These are phyloP conservation scores for Paragorgia papillata DNA, from an alignment of 92 coral and sea anemone genomes.

Conservation along the genomic window DNA sequence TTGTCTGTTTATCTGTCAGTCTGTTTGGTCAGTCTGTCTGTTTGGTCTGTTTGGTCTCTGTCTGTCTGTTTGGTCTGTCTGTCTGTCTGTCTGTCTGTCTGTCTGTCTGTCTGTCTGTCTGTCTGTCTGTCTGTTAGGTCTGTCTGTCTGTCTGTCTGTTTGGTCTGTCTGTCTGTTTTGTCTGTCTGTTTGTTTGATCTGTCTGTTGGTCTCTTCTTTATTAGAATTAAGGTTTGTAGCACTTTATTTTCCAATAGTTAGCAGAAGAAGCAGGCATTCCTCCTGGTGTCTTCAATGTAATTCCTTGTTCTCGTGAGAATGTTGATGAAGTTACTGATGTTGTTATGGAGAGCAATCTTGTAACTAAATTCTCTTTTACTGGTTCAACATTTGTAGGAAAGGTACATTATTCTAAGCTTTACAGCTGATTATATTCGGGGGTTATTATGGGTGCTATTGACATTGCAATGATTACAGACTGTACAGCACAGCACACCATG, in stretches of 20 bases:
- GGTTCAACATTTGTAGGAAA: slow-evolving; percentile 96
- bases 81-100: not conserved
- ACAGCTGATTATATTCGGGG: too few species aligned
- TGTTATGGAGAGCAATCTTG: slow-evolving; percentile 85
- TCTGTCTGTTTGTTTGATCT: not conserved
- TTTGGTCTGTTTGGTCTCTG: not conserved
- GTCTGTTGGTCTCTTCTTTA: not conserved
- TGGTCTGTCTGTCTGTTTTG: not conserved
- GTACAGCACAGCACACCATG: too few species aligned
- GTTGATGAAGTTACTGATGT: slow-evolving; percentile 79
- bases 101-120: not conserved
- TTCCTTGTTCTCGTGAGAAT: slow-evolving; percentile 89
- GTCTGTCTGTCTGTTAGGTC: not conserved
- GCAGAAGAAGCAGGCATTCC: slow-evolving; percentile 99
- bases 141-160: not conserved
- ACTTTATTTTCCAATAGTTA: slow-evolving; percentile 37
- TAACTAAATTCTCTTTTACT: slow-evolving; percentile 89
- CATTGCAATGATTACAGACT: too few species aligned
- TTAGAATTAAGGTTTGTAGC: not conserved
- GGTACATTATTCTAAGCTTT: slow-evolving; percentile 62
- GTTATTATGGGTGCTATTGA: too few species aligned
- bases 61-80: not conserved
- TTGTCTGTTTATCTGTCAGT: not conserved
- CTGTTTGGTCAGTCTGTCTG: not conserved
- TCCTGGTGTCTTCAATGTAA: slow-evolving; percentile 85